Conservation (phyloP, 2,888 invertebrate species). For the Hyalella azteca region DNA sequence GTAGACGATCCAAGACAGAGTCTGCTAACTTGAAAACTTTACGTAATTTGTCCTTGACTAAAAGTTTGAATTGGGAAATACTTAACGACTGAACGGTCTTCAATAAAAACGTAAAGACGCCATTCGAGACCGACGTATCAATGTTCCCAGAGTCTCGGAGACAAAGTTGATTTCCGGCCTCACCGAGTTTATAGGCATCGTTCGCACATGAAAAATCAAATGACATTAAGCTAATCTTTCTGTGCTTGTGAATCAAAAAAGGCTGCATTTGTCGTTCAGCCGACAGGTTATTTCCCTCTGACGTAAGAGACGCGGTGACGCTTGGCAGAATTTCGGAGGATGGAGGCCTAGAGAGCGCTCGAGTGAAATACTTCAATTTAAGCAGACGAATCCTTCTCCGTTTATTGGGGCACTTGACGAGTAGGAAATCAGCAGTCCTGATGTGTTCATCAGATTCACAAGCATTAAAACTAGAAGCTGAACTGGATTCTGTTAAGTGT, state of each 20-base stretch:
- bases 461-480: too few species aligned
- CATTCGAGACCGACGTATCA: background rate
- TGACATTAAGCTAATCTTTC: background rate
- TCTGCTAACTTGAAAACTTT: background rate
- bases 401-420: background rate
- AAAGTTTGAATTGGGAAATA: background rate
- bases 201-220: background rate
- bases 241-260: background rate
- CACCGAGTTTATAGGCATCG: background rate
- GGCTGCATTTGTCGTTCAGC: background rate
- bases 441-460: background rate
- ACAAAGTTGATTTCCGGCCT: background rate
- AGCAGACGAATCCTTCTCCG: background rate
- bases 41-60: background rate
- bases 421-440: background rate
- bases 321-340: background rate
- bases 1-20: background rate
- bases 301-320: background rate
- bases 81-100: background rate
- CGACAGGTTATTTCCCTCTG: background rate
- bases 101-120: background rate
- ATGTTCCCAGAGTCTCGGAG: background rate
- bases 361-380: background rate
- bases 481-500: too few species aligned
- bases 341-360: background rate